Percentiles rank a stretch among this genome's conserved stretches.
phyloP scores from a whole-genome alignment of 2,113 vertebrate species.

The Psilopsiagon aurifrons region DNA sequence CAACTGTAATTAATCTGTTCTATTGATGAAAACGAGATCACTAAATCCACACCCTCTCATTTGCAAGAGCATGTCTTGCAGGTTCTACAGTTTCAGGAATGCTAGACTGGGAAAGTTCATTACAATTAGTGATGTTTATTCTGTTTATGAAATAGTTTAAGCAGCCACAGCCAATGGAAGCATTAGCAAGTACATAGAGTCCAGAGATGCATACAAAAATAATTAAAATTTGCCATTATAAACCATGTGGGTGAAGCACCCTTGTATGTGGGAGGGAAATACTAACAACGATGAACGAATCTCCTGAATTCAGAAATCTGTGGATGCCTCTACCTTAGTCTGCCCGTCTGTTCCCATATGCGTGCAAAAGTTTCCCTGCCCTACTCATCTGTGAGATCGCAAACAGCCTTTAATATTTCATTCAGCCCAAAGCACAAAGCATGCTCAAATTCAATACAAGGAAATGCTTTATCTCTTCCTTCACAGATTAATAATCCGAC shows the following conservation, averaged over 20 bases:
- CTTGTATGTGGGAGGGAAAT: neutral
- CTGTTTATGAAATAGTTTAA: neutral
- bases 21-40: neutral
- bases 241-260: neutral
- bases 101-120: neutral
- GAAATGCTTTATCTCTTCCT: slow-evolving; percentile 82
- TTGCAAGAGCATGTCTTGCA: neutral
- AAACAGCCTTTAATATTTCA: slow-evolving; percentile 91
- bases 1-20: neutral
- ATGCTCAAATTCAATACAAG: slow-evolving; percentile 82
- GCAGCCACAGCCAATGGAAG: neutral
- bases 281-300: neutral
- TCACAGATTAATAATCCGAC: slow-evolving; percentile 78
- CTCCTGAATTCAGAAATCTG: neutral
- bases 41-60: slow-evolving; percentile 16
- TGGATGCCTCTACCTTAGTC: slow-evolving; percentile 60
- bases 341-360: neutral
- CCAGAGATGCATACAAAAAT: neutral
- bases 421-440: slow-evolving; percentile 79
- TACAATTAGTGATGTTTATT: neutral
- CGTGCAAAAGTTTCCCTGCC: slow-evolving; percentile 76
- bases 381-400: slow-evolving; percentile 77
- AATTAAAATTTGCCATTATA: neutral
- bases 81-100: slow-evolving; percentile 25
- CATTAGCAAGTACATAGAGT: neutral